phyloP scores from a whole-genome alignment of 1,140 invertebrate genomes.

The Galleria mellonella region DNA sequence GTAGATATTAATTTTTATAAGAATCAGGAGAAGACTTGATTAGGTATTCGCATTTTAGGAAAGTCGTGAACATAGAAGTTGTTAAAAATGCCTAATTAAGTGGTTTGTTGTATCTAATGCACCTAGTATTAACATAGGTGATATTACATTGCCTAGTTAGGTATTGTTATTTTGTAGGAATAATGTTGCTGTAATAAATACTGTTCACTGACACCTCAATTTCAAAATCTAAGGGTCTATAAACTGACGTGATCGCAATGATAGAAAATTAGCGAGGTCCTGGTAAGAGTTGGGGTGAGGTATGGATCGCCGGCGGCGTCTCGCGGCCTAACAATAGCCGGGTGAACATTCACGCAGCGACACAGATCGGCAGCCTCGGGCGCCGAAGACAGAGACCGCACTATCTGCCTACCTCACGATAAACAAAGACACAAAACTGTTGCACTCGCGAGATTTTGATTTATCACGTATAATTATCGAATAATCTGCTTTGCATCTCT shows the following conservation, averaged over 20 bases:
- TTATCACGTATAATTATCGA: conserved; percentile 64
- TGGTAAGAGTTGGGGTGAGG: conserved; percentile 58
- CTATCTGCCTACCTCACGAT: conserved; percentile 5
- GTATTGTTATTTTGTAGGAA: too few species aligned
- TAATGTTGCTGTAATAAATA: conserved; percentile 51
- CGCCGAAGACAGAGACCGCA: conserved; percentile 19
- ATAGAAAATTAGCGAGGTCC: conserved; percentile 71
- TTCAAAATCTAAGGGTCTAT: conserved; percentile 61
- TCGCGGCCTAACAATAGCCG: conserved; percentile 34
- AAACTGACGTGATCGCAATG: conserved; percentile 61
- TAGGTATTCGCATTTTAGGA: too few species aligned
- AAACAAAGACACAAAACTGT: conserved; percentile 23
- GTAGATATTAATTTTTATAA: too few species aligned
- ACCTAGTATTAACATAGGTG: too few species aligned
- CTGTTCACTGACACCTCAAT: conserved; percentile 65
- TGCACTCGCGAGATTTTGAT: conserved; percentile 44
- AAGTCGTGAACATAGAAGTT: too few species aligned
- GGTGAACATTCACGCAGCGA: conserved; percentile 31
- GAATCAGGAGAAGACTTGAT: too few species aligned
- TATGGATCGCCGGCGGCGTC: conserved; percentile 49
- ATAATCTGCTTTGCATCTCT: conserved; percentile 65
- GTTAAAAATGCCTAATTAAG: too few species aligned
- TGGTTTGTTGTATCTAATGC: too few species aligned
- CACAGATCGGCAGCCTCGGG: conserved; percentile 28
- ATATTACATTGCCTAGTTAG: too few species aligned